Evolutionary conservation across 2,888 invertebrate genomes (phyloP).

Genomic region (Chrysopilus asiliformis): DNA sequence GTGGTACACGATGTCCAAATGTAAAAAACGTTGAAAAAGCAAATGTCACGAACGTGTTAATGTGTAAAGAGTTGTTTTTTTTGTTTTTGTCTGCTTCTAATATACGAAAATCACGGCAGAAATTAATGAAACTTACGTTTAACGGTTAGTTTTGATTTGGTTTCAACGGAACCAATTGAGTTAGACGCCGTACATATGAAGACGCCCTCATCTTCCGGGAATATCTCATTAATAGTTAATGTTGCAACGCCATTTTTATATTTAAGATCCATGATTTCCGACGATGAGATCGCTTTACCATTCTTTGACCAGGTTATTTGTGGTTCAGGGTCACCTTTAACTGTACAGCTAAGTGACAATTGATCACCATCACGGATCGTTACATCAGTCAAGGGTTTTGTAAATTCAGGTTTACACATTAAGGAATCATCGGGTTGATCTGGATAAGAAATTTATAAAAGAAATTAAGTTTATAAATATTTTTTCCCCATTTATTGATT

Average conservation of each 20-base stretch:
- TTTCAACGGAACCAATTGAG: conserved; percentile 73
- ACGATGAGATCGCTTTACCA: conserved; percentile 58
- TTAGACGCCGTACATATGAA: conserved; percentile 86
- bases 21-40: no score
- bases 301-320: conserved; percentile 83
- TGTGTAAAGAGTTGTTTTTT: no score
- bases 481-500: no score
- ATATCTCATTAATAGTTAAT: conserved; percentile 79
- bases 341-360: conserved; percentile 66
- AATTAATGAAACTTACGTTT: conserved; percentile 51
- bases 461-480: not conserved
- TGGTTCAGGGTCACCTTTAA: conserved; percentile 87
- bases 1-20: no score
- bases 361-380: conserved; percentile 80
- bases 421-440: conserved; percentile 76
- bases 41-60: no score
- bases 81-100: no score
- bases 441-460: conserved; percentile 27
- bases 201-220: conserved; percentile 87
- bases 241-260: conserved; percentile 83
- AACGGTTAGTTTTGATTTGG: conserved; percentile 69
- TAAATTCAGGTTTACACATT: conserved; percentile 79
- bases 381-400: conserved; percentile 58
- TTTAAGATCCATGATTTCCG: conserved; percentile 78
- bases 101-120: no score